Evolutionary conservation across 2,113 vertebrate genomes (phyloP).

Genomic region (Speoplatyrhinus poulsoni): DNA sequence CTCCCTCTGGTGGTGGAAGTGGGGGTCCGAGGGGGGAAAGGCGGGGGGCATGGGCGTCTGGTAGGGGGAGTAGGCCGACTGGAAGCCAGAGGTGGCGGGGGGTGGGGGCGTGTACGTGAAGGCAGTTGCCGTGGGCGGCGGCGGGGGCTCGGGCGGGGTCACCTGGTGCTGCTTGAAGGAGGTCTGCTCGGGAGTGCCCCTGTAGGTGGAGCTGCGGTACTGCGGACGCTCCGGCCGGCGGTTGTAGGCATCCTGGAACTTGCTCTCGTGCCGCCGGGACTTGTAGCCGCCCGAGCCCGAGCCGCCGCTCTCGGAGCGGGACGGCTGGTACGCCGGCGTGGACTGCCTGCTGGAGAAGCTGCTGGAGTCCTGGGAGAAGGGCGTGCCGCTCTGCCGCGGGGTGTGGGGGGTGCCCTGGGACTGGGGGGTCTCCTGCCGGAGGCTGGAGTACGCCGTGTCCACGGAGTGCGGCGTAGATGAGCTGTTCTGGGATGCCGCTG

Average conservation of each 20-base stretch:
- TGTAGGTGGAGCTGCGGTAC: slow-evolving; percentile 75
- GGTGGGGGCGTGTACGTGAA: slow-evolving; percentile 80
- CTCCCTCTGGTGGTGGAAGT: slow-evolving; percentile 81
- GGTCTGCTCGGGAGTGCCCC: slow-evolving; percentile 76
- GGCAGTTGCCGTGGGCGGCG: slow-evolving; percentile 61
- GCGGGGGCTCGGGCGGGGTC: slow-evolving; percentile 77
- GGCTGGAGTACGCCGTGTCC: slow-evolving; percentile 95
- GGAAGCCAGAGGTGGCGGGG: slow-evolving; percentile 81
- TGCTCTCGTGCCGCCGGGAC: slow-evolving; percentile 86
- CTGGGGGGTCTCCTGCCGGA: slow-evolving; percentile 90
- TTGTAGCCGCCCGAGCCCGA: slow-evolving; percentile 82
- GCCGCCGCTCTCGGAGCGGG: slow-evolving; percentile 71
- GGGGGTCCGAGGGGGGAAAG: slow-evolving; percentile 82
- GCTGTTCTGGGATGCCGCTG: slow-evolving; percentile 84
- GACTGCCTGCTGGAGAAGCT: slow-evolving; percentile 93
- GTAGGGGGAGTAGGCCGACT: slow-evolving; percentile 88
- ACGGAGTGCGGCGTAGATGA: slow-evolving; percentile 89
- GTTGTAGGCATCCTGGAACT: slow-evolving; percentile 96
- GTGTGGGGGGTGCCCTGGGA: slow-evolving; percentile 92
- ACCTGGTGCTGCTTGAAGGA: slow-evolving; percentile 84
- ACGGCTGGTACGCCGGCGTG: slow-evolving; percentile 87
- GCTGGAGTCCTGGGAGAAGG: slow-evolving; percentile 94
- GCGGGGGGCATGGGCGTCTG: slow-evolving; percentile 82
- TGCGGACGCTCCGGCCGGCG: slow-evolving; percentile 86
- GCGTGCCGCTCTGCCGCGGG: slow-evolving; percentile 85